Percentiles rank a stretch among this genome's conserved stretches.
phyloP scores from a whole-genome alignment of 1,140 invertebrate genomes.

The Brachionus sp. region DNA sequence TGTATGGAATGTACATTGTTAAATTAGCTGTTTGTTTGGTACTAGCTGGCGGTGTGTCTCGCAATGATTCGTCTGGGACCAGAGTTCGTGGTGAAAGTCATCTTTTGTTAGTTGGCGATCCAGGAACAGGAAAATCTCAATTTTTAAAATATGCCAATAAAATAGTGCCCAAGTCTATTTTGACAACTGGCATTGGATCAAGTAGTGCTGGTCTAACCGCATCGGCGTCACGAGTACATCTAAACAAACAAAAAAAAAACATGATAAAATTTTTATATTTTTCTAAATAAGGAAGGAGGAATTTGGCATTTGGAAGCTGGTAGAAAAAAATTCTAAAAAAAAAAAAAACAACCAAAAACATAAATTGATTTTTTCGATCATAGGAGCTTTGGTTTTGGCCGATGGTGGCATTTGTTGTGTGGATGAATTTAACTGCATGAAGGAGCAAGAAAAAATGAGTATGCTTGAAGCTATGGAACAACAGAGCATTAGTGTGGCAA shows the following conservation, averaged over 20 bases:
- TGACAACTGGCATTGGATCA: conserved; percentile 79
- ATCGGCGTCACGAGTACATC: conserved; percentile 73
- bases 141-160: conserved; percentile 73
- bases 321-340: neutral
- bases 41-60: conserved; percentile 68
- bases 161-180: conserved; percentile 69
- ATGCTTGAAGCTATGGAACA: conserved; percentile 61
- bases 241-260: neutral
- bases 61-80: conserved; percentile 51
- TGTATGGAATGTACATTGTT: conserved; percentile 79
- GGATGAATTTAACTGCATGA: conserved; percentile 59
- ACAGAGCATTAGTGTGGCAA: conserved; percentile 59
- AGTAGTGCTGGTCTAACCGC: conserved; percentile 84
- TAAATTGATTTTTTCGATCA: neutral
- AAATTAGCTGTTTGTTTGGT: conserved; percentile 76
- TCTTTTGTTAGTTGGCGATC: conserved; percentile 81
- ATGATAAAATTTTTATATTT: too few species aligned
- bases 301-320: conserved; percentile 59
- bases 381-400: conserved; percentile 55
- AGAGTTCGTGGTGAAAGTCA: conserved; percentile 73
- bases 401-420: conserved; percentile 59
- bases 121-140: conserved; percentile 82
- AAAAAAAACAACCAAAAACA: conserved; percentile 60
- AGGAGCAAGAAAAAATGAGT: conserved; percentile 57
- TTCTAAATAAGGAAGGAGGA: conserved; percentile 55